Base-by-base conservation (phyloP, 2,113 vertebrate species). In the Paratilapia polleni region DNA sequence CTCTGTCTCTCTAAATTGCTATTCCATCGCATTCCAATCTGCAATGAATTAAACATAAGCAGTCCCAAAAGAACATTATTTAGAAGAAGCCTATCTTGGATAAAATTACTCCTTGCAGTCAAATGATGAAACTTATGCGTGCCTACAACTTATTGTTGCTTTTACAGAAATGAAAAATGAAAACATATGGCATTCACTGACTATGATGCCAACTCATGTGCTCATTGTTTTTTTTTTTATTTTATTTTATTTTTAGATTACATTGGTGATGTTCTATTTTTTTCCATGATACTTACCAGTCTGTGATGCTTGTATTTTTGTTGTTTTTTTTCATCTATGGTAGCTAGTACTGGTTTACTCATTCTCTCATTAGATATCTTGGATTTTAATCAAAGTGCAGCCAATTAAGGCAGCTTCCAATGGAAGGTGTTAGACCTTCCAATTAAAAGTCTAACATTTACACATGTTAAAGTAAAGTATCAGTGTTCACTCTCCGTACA, bases 41-140 rank as follows among this genome's bases (percentile, higher is more conserved):
- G 81, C n/a, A 61, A 8, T 14, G 1, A 88, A 85, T 87, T 28
- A 83, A 70, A 77, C 0, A 0, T 31, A 73, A 73, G 43, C 11
- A 77, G 76, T 82, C 68, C 77, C 41, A 52, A 58, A 28, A 78
- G 0, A 82, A 31, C 9, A 20, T 11, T 4, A 13, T 83, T 87
- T 56, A 52, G 63, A 80, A 36, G 36, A 31, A 52, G 66, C 66
- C 43, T 17, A 81, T 52, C 26, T 73, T 41, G 14, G 24, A 66
- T 63, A 8, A 60, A 73, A 77, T 73, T 28, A 57, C 62, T 75
- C 75, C 68, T 38, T 64, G 56, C 28, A 63, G 74, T 49, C 26
- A 41, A 10, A 77, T 87, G 17, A 73, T 80, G 22, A 59, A 78
- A 83, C 14, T 54, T 38, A 28, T 78, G 76, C 28, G 20, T 70